Conservation (phyloP, 2,888 invertebrate species). For the Drosophila picticornis region DNA sequence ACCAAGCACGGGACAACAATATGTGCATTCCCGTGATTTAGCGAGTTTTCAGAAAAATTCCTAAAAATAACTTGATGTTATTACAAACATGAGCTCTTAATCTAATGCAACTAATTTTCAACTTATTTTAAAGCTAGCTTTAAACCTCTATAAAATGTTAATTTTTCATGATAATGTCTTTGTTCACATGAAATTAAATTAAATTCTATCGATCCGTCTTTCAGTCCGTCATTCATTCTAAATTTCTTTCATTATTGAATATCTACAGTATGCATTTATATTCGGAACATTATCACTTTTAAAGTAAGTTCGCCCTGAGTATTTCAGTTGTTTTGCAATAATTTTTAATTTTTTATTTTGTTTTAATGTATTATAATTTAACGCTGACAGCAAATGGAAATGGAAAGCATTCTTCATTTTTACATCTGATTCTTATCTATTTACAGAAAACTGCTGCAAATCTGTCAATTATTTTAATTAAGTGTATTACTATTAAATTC, state of each 20-base stretch:
- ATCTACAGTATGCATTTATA: not conserved
- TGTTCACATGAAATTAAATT: not conserved
- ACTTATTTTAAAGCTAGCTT: not conserved
- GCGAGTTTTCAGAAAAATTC: constrained; percentile 9
- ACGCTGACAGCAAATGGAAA: not conserved
- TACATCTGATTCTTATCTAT: not conserved
- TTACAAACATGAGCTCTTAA: constrained; percentile 22
- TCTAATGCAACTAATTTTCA: not conserved
- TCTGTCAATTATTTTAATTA: not conserved
- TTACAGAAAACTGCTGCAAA: not conserved
- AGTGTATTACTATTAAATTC: not conserved
- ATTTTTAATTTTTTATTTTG: not conserved
- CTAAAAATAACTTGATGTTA: not conserved
- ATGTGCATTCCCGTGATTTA: constrained; percentile 9
- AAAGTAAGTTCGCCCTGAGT: not conserved
- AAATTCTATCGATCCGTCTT: not conserved
- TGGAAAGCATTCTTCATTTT: not conserved
- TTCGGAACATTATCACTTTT: not conserved
- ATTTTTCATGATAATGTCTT: not conserved
- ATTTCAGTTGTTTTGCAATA: not conserved
- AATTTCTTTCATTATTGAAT: not conserved
- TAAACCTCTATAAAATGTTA: not conserved
- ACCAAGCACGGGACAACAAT: not conserved
- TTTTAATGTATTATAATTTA: not conserved
- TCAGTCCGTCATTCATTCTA: not conserved